Conservation (phyloP, 2,113 vertebrate genomes). For the Urocolius indicus region DNA sequence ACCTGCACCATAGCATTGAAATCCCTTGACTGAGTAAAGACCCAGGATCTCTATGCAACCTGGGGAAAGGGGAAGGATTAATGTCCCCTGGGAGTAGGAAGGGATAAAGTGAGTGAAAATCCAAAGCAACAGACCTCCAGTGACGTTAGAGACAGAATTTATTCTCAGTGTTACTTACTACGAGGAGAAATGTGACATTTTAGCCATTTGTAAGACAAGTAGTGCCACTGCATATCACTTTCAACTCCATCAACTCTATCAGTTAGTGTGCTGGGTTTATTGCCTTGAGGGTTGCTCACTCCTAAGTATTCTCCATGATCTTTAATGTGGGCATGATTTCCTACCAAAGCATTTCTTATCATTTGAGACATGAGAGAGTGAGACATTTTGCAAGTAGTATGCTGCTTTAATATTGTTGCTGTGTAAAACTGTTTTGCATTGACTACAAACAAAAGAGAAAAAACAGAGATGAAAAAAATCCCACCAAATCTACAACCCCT, state of each 20-base stretch:
- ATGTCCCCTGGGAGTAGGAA: background rate
- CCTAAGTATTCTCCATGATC: background rate
- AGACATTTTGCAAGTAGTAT: background rate
- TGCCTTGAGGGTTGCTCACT: background rate
- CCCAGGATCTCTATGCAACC: background rate
- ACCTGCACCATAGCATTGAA: background rate
- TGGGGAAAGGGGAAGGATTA: background rate
- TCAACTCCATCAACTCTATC: background rate
- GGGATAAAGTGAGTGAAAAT: background rate
- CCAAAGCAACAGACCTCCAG: background rate
- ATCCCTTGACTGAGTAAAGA: background rate
- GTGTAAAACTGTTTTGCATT: background rate
- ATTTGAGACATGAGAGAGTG: background rate
- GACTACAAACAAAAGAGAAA: background rate
- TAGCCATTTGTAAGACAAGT: background rate
- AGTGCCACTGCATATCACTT: background rate
- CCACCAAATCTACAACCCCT: background rate
- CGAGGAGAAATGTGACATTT: background rate
- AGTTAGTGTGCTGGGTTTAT: background rate
- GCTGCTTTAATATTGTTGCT: background rate
- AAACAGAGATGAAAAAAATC: rapidly evolving
- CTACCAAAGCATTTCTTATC: background rate
- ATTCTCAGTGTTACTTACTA: background rate
- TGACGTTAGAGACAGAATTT: background rate
- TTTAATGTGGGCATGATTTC: background rate